phyloP scores from a whole-genome alignment of 2,113 vertebrate species.

The Boleophthalmus pectinirostris region DNA sequence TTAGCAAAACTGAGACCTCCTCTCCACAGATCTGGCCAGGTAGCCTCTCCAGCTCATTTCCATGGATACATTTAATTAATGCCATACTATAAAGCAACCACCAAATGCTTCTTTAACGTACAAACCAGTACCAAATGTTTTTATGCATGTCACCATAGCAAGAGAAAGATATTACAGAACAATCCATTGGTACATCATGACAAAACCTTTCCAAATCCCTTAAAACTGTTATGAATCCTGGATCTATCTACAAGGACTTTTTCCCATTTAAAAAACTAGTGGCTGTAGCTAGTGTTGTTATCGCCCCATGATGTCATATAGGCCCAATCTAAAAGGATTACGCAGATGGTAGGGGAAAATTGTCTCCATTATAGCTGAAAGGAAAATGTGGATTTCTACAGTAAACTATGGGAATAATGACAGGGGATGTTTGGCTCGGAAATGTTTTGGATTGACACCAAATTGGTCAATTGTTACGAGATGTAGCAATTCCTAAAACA shows the following conservation, averaged over 20 bases:
- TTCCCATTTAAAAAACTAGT: conserved; percentile 27
- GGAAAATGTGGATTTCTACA: conserved; percentile 60
- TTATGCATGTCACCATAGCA: conserved; percentile 36
- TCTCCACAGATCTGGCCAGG: too few species aligned
- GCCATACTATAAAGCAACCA: conserved; percentile 21
- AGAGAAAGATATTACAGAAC: conserved; percentile 49
- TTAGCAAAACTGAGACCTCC: too few species aligned
- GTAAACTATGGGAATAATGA: conserved; percentile 61
- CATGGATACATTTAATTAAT: too few species aligned
- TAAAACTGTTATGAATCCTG: conserved; percentile 67
- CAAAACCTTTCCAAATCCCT: conserved; percentile 62
- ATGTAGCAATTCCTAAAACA: conserved; percentile 30
- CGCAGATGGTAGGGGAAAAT: conserved; percentile 45
- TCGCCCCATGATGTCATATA: conserved; percentile 66
- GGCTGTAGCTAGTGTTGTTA: conserved; percentile 49
- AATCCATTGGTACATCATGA: conserved; percentile 49
- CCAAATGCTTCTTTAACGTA: conserved; percentile 31
- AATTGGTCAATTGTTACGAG: conserved; percentile 42
- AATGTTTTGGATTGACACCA: conserved; percentile 30
- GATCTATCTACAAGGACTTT: conserved; percentile 53
- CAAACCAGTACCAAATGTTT: conserved; percentile 63
- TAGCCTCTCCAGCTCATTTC: too few species aligned
- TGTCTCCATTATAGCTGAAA: conserved; percentile 31
- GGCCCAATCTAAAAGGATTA: conserved; percentile 58
- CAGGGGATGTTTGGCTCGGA: conserved; percentile 48